phyloP scores from a whole-genome alignment of 2,797 vertebrate species.

The Fistularia tabacaria region DNA sequence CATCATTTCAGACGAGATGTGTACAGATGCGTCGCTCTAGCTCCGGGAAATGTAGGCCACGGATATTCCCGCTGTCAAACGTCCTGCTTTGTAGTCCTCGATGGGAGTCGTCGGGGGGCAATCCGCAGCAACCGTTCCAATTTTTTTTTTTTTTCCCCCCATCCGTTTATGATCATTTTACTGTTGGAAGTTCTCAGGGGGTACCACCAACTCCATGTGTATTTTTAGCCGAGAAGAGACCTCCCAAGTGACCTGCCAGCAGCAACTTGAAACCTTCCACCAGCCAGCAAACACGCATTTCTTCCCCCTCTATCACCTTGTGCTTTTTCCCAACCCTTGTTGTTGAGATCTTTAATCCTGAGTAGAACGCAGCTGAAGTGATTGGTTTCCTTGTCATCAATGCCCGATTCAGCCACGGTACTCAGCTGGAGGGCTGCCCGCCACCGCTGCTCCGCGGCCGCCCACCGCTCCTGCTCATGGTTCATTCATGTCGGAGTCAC shows the following conservation, averaged over 20 bases:
- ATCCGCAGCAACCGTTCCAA: not conserved
- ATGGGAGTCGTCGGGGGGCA: not conserved
- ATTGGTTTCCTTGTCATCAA: too few species aligned
- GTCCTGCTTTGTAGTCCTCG: not conserved
- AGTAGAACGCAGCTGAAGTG: too few species aligned
- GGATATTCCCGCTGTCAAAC: not conserved
- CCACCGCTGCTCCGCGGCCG: too few species aligned
- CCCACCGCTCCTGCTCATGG: too few species aligned
- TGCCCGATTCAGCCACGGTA: too few species aligned
- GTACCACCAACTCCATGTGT: conserved; percentile 28
- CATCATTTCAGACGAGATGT: conserved; percentile 42
- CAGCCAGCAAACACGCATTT: conserved; percentile 3
- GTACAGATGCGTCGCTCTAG: conserved; percentile 20
- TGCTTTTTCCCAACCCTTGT: not conserved
- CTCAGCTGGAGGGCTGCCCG: too few species aligned
- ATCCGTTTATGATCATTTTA: conserved; percentile 10
- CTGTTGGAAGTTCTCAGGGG: not conserved
- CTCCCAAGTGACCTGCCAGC: conserved; percentile 80
- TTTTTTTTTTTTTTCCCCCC: conserved; percentile 3
- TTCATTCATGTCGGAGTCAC: too few species aligned
- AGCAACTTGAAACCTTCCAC: conserved; percentile 34
- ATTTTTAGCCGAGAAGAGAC: conserved; percentile 75
- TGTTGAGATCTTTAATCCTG: not conserved
- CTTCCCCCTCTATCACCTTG: conserved; percentile 4
- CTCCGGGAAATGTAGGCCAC: conserved; percentile 1